Base-by-base conservation (phyloP, 1,140 invertebrate species). In the Drosophila watanabei region DNA sequence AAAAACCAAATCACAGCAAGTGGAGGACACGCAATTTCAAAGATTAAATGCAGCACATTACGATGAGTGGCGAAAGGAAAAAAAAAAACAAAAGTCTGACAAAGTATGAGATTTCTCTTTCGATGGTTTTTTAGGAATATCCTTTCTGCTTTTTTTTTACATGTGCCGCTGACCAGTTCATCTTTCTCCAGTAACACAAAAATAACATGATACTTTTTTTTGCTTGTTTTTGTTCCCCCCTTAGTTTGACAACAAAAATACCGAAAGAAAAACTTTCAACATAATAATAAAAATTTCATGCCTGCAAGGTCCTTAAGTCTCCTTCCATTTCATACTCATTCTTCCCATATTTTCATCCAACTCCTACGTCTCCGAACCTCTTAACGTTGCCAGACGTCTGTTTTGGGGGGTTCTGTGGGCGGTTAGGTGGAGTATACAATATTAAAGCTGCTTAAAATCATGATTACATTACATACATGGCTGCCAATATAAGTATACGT, bases 221-320 rank as follows among this genome's bases (percentile, higher is more conserved):
- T 39, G 6, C 16, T 57, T 39, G 37, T 57, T 51, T 48, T 56
- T 41, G n/a, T n/a, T 35, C 10, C 37, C 18, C 51, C 18, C 51
- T 56, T 37, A 16, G 33, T 16, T 24, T 24, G 54, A 57, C 54
- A 57, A 57, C 54, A 39, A 57, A 39, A 57, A 60, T 52, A 57
- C 33, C 73, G 10, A 61, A 59, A 62, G 54, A 69, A 79, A 84
- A 88, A 89, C 81, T 79, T 84, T 72, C 73, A 61, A 89, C 71
- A 88, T 89, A 81, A 88, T 84, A 88, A 88, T 89, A 88, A 84
- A 88, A 88, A 89, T 89, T 79, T 89, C 81, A 89, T 88, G 85
- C 80, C 84, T 66, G 43, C 46, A 39, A 75, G 57, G 57, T 41
- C 32, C 48, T 68, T 48, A 16, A 37, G n/a, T 48, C 49, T 49